Conservation (phyloP, 2,797 vertebrate species). For the Strix occidentalis region DNA sequence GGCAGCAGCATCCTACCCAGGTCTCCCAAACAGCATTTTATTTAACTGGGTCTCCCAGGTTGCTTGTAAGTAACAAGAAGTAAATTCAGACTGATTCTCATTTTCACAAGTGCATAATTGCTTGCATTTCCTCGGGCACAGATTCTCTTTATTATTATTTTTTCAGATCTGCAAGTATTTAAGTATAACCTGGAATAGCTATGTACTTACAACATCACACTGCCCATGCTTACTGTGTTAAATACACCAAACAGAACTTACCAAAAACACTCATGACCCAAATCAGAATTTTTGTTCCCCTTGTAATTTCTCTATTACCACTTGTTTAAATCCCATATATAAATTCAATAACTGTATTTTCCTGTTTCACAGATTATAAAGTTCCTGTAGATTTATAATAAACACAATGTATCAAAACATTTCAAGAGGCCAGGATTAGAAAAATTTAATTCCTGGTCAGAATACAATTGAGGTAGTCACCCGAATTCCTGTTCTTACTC, state of each 20-base stretch:
- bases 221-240: not conserved
- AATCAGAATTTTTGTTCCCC: not conserved
- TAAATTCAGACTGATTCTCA: not conserved
- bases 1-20: not conserved
- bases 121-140: not conserved
- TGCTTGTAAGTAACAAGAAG: not conserved
- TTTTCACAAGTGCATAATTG: not conserved
- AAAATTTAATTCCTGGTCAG: not conserved
- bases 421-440: not conserved
- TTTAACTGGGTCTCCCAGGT: not conserved
- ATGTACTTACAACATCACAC: not conserved
- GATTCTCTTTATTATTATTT: not conserved
- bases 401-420: not conserved
- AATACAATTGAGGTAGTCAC: not conserved
- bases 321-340: not conserved
- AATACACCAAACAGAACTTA: not conserved
- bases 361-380: not conserved
- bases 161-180: not conserved
- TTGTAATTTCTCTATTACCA: not conserved
- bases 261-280: not conserved
- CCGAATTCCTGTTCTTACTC: not conserved
- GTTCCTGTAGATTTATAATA: not conserved
- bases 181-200: not conserved
- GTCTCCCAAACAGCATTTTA: not conserved
- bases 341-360: not conserved